Conservation (phyloP, 2,113 vertebrate genomes). For the Pimephales promelas region DNA sequence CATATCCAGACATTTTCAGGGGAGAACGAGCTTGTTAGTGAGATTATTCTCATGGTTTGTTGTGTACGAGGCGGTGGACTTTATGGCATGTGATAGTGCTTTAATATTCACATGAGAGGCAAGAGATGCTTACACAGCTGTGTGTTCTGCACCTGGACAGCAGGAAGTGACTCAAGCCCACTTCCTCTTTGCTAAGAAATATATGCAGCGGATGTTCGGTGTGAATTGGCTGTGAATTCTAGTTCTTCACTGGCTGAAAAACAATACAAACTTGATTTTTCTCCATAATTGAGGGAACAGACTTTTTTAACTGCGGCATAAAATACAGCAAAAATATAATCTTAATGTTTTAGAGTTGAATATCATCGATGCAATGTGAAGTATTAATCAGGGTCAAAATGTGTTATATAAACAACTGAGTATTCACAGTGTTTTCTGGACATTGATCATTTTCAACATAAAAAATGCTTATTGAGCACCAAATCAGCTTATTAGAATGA, state of each 20-base stretch:
- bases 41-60: slow-evolving; percentile 27
- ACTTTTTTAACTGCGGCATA: no score
- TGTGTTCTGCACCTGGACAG: slow-evolving; percentile 42
- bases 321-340: no score
- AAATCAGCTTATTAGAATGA: not conserved
- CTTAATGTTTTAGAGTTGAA: not conserved
- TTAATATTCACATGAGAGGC: not conserved
- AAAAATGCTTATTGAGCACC: not conserved
- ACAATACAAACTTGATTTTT: not conserved
- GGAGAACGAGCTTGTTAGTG: not conserved
- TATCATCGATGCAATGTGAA: not conserved
- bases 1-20: slow-evolving; percentile 15
- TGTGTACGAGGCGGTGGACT: not conserved
- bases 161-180: slow-evolving; percentile 29
- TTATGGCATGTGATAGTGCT: slow-evolving; percentile 30
- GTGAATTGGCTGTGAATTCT: not conserved
- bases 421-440: no score
- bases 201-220: slow-evolving; percentile 16
- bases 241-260: not conserved
- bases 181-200: slow-evolving; percentile 41
- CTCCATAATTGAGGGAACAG: not conserved
- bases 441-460: not conserved
- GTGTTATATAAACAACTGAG: no score
- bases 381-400: not conserved
- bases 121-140: slow-evolving; percentile 37